Evolutionary conservation across 2,113 vertebrate genomes (phyloP), one percentile per base, ranked within the genome.

Genomic region (Azemiops feae): DNA sequence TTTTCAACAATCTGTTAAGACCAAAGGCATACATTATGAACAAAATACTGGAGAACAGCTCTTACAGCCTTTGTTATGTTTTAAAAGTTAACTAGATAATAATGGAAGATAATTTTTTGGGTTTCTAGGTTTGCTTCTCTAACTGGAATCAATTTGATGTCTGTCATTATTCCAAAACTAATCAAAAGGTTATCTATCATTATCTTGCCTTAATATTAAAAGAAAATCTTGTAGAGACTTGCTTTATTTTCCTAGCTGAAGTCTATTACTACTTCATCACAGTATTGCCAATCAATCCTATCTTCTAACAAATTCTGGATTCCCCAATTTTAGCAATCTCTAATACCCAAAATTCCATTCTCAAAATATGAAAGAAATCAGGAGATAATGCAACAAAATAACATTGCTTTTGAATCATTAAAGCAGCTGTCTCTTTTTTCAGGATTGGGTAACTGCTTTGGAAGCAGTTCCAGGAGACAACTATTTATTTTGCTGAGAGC

Each of bases 1-100:
- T 98, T 95, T 90, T 97, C 97, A 88, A 94, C 74, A 27, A 98
- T 95, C 98, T 99, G 93, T 18, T 27, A 91, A 23, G 52, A 92
- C 92, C 9, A n/a, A 55, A 64, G 18, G 5, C 47, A 30, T 14
- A 5, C 2, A 47, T 81, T 92, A 27, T 23, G 53, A 74, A 55
- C 64, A 0, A 39, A 95, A 0, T 16, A 91, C 7, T 23, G 11
- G 8, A 16, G 39, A 25, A 86, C 25, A 88, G 47, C 1, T 39
- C 23, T 43, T 50, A 18, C 0, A 7, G 4, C 52, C 25, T 81
- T 52, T 45, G 0, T 18, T 23, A 5, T 45, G 25, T 30, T 58
- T 58, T 45, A 57, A 54, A 74, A 88, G 2, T 43, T 25, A 87
- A 58, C 45, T 88, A 23, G 25, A 52, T 7, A 10, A n/a, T n/a